Percentiles rank a stretch among this genome's conserved stretches.
Evolutionary conservation across 2,113 vertebrate species (phyloP).

Genomic region (Bubalus kerabau): DNA sequence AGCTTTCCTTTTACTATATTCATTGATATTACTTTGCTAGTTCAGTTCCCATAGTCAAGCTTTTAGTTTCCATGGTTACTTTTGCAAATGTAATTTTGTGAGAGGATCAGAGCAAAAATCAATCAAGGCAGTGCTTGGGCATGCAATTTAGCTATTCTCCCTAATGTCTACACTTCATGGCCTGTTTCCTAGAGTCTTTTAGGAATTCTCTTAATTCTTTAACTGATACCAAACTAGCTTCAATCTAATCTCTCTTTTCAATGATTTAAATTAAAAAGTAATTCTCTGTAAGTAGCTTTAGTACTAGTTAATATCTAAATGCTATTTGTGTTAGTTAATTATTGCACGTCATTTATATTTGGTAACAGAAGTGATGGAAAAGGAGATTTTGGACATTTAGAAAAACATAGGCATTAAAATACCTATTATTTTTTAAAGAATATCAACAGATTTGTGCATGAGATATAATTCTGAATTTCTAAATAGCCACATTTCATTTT

Average conservation of each 20-base stretch:
- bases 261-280: not conserved
- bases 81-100: not conserved
- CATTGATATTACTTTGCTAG: not conserved
- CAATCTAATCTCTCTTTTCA: not conserved
- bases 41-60: not conserved
- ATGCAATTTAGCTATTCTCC: not conserved
- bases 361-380: not conserved
- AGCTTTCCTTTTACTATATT: not conserved
- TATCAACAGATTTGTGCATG: not conserved
- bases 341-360: not conserved
- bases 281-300: not conserved
- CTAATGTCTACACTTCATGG: not conserved
- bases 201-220: not conserved
- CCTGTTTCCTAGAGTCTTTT: not conserved
- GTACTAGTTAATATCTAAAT: not conserved
- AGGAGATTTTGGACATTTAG: not conserved
- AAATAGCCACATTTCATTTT: not conserved
- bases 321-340: not conserved
- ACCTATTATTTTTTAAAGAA: not conserved
- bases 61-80: slow-evolving; percentile 42
- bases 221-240: not conserved
- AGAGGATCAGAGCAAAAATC: slow-evolving; percentile 34
- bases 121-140: not conserved
- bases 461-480: not conserved
- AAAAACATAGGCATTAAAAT: not conserved